Percentiles rank a stretch among this genome's conserved stretches.
These are phyloP conservation scores for Bubo blakistoni DNA, from an alignment of 2,113 vertebrate species.

Conservation along the genomic window DNA sequence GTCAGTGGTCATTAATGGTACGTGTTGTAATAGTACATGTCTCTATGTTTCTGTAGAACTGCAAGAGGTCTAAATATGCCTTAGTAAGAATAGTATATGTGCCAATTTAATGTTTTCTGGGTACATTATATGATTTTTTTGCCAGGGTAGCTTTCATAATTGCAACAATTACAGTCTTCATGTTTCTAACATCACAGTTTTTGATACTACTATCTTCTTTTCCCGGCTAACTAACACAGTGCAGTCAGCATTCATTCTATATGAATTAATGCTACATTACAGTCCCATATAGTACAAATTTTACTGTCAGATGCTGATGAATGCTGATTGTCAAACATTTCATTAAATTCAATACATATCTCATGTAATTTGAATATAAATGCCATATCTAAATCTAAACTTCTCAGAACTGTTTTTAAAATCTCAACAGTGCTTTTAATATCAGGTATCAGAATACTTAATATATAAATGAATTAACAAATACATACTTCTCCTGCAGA, in stretches of 20 bases:
- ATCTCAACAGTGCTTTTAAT: neutral
- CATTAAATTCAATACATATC: constrained; percentile 15
- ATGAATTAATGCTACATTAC: neutral
- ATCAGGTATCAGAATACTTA: neutral
- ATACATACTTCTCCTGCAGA: neutral
- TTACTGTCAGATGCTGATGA: constrained; percentile 35
- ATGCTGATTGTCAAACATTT: constrained; percentile 40
- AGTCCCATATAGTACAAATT: neutral
- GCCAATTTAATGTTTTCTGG: neutral
- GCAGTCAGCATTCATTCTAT: constrained; percentile 26
- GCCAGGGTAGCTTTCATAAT: neutral
- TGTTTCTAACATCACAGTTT: neutral
- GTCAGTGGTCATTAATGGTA: neutral
- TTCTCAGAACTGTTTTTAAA: constrained; percentile 23
- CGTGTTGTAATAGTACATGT: neutral
- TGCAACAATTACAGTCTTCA: neutral
- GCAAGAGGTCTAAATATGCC: neutral
- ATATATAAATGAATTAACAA: neutral
- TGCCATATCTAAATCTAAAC: constrained; percentile 1
- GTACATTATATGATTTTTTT: neutral
- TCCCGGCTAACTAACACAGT: neutral
- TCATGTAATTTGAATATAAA: neutral
- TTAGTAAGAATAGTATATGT: neutral
- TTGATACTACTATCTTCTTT: constrained; percentile 17
- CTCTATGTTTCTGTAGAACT: neutral